Base-by-base conservation (phyloP, 2,888 invertebrate genomes). In the Pollenia angustigena region DNA sequence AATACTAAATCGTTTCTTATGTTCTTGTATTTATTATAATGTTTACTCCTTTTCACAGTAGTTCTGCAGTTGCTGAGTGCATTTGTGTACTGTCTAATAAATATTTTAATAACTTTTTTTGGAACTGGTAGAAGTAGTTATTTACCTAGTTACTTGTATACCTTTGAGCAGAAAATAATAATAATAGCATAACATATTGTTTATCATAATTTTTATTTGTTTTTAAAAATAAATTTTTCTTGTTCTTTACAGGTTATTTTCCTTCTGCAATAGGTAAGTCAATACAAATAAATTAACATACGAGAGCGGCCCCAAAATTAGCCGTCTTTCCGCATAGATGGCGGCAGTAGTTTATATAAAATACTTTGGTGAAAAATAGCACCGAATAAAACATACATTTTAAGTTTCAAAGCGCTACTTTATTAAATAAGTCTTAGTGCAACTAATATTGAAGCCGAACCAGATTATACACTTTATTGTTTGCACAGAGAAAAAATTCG, bases 31-130 rank as follows among this genome's bases (percentile, higher is more conserved):
- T 18, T 56, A 23, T 56, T 18, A 4, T 18, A 23, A 12, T 56
- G 4, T 56, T 56, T 56, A 12, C 32, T 23, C 12, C 50, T 16
- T 7, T 2, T 32, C 60, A 72, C 42, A 44, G 56, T 18, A 16
- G 16, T n/a, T 32, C n/a, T 7, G 46, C 62, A 16, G 12, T n/a
- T 69, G 46, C 50, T 62, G 62, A 69, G 52, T 48, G 79, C 69
- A 44, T 48, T 60, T 56, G 10, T 50, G 42, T 60, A 64, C 46
- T 79, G 42, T 60, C 12, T 54, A 69, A 80, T 71, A 54, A 80
- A 80, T 80, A 52, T 80, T 80, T 80, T 71, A 80, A 71, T 69
- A 62, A 50, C 18, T 50, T 1, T 66, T 62, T 62, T 62, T n/a
- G 42, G 0, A n/a, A 9, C 44, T 4, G 2, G 42, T 42, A 16